Evolutionary conservation across 2,797 vertebrate species (phyloP).

Genomic region (Sebastes paucispinis): DNA sequence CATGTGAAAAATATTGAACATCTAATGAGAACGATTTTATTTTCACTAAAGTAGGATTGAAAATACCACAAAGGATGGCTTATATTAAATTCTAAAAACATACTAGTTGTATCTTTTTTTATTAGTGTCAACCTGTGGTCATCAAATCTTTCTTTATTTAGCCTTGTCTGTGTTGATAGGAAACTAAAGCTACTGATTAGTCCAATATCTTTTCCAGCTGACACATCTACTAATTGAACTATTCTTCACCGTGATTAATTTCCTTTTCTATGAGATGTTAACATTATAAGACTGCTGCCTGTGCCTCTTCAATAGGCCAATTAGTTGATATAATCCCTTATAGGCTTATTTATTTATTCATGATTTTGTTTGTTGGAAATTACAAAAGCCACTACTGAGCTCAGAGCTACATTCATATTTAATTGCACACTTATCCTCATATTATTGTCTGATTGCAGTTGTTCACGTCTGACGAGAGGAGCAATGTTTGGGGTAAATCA

Average conservation of each 20-base stretch:
- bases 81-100: neutral
- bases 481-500: conserved; percentile 88
- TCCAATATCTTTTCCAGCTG: neutral
- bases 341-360: neutral
- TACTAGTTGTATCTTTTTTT: no score
- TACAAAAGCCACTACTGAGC: neutral
- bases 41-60: neutral
- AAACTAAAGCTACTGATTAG: neutral
- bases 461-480: conserved; percentile 82
- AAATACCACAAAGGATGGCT: neutral
- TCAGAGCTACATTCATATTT: neutral
- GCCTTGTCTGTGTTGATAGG: neutral
- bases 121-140: neutral
- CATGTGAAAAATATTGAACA: neutral
- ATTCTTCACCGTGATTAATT: neutral
- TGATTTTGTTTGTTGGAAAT: neutral
- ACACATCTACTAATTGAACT: neutral
- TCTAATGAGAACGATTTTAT: neutral
- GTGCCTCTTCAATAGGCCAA: neutral
- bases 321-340: neutral
- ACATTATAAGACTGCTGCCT: neutral
- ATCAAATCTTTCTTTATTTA: neutral
- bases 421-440: neutral
- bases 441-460: conserved; percentile 74
- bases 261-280: neutral